phyloP scores from a whole-genome alignment of 2,113 vertebrate species.

The Tupaia tana region DNA sequence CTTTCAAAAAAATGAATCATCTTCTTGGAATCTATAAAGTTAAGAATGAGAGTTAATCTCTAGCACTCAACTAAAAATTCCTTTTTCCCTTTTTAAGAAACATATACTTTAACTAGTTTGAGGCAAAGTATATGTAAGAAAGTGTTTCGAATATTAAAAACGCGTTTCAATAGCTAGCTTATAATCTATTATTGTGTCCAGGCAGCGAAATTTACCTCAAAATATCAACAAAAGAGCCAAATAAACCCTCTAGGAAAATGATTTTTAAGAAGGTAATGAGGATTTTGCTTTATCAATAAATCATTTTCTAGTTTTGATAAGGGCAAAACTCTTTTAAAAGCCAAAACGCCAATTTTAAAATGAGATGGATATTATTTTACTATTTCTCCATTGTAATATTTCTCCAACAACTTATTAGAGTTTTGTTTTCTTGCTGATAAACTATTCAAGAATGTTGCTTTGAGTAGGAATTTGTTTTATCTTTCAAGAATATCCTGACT shows the following conservation, averaged over 20 bases:
- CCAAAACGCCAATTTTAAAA: neutral
- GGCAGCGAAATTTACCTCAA: slow-evolving; percentile 26
- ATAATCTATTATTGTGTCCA: neutral
- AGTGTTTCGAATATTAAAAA: slow-evolving; percentile 59
- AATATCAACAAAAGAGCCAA: neutral
- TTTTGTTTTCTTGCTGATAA: neutral
- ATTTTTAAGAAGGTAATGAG: neutral
- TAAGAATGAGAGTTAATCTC: neutral
- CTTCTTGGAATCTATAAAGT: slow-evolving; percentile 3
- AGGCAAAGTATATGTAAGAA: neutral
- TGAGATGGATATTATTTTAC: neutral
- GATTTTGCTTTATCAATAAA: neutral
- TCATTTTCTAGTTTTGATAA: neutral
- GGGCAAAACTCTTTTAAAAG: neutral
- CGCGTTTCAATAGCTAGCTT: slow-evolving; percentile 50
- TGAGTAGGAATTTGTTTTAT: neutral
- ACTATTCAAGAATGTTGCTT: neutral
- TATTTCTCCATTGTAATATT: neutral
- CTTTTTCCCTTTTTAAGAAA: neutral
- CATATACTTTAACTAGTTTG: neutral
- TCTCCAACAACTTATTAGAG: neutral
- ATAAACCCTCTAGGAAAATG: neutral
- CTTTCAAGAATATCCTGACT: neutral
- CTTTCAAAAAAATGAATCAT: neutral
- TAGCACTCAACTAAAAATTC: neutral